Percentiles rank a stretch among this genome's conserved stretches.
These are phyloP conservation scores for Pseudonaja textilis DNA, from an alignment of 2,113 vertebrate species.

Conservation along the genomic window DNA sequence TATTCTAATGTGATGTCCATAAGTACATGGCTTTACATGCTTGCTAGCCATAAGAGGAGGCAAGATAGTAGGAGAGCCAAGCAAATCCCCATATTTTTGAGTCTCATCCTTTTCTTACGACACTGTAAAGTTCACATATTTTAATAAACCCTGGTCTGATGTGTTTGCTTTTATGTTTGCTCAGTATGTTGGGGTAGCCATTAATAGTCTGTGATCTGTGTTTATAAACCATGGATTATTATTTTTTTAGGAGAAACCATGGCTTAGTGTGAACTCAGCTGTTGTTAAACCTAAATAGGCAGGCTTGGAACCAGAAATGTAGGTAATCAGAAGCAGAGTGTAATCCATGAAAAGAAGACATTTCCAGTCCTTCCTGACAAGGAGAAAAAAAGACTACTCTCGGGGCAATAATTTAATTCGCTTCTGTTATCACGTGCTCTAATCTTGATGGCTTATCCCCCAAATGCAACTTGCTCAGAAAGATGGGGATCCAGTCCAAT, in stretches of 20 bases:
- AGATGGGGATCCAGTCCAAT: neutral
- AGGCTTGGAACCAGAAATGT: neutral
- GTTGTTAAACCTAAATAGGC: neutral
- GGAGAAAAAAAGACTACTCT: neutral
- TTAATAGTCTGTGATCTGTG: neutral
- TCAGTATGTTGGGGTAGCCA: neutral
- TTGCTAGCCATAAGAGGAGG: neutral
- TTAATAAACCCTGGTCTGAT: neutral
- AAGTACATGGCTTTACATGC: neutral
- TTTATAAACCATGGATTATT: neutral
- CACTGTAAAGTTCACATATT: neutral
- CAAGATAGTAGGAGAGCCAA: neutral
- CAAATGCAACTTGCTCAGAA: neutral
- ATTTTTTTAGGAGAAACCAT: neutral
- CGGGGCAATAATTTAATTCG: neutral
- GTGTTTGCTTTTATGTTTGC: neutral
- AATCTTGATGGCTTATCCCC: neutral
- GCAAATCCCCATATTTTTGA: neutral
- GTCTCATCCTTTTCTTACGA: neutral
- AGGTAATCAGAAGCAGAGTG: neutral
- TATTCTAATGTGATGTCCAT: no score
- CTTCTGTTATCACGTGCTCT: neutral
- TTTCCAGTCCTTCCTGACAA: neutral
- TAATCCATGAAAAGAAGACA: neutral
- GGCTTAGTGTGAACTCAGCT: neutral